Percentiles rank a stretch among this genome's conserved stretches.
Conservation (phyloP, 2,888 invertebrate species). For the Schrankia costaestrigalis region DNA sequence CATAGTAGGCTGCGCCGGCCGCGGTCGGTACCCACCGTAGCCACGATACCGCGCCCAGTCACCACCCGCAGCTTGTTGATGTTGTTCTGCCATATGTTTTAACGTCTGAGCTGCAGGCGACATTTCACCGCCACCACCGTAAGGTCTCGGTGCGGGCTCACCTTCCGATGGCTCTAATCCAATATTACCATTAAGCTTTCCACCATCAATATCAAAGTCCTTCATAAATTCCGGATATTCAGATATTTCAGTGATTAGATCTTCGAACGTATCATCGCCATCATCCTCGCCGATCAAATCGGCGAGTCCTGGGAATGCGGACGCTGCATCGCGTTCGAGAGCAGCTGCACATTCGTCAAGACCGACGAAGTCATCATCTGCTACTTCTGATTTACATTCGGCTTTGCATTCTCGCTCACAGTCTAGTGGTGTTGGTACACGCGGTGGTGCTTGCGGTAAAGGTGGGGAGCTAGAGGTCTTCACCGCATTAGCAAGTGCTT, state of each 20-base stretch:
- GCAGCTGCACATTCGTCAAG: constrained; percentile 92
- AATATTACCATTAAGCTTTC: constrained; percentile 54
- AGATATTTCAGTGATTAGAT: constrained; percentile 92
- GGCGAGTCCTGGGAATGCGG: constrained; percentile 88
- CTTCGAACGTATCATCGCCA: constrained; percentile 90
- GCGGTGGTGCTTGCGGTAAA: constrained; percentile 63
- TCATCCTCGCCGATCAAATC: constrained; percentile 92
- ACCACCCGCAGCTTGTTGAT: constrained; percentile 87
- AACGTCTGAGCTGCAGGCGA: constrained; percentile 97
- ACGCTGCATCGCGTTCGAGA: constrained; percentile 90
- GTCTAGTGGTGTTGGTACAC: constrained; percentile 90
- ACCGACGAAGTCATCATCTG: constrained; percentile 93
- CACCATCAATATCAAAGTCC: constrained; percentile 85
- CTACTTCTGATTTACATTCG: constrained; percentile 89
- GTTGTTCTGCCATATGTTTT: constrained; percentile 98
- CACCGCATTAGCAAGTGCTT: constrained; percentile 79
- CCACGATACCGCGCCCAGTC: constrained; percentile 78
- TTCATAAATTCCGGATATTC: constrained; percentile 92
- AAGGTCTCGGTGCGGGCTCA: constrained; percentile 68
- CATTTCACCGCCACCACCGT: constrained; percentile 84
- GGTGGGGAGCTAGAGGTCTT: constrained; percentile 70
- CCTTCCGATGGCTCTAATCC: constrained; percentile 72
- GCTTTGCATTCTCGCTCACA: constrained; percentile 89
- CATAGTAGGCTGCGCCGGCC: constrained; percentile 61
- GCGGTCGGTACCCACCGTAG: constrained; percentile 76